Evolutionary conservation across 1,140 invertebrate species (phyloP).

Genomic region (Temnothorax longispinosus): DNA sequence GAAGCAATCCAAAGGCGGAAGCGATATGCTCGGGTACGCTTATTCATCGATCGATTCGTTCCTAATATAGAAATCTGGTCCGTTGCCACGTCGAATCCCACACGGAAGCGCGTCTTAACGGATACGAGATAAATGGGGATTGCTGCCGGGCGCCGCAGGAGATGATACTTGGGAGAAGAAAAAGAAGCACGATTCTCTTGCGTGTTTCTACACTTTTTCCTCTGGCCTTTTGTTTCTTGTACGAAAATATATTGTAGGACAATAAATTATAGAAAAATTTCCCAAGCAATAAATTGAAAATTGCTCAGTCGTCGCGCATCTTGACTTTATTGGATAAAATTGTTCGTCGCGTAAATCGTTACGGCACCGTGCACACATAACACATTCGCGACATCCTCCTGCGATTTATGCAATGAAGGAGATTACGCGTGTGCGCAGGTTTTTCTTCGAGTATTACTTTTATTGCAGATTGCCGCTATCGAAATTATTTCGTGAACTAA

Average conservation of each 20-base stretch:
- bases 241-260: background rate
- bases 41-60: slow-evolving; percentile 33
- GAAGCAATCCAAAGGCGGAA: slow-evolving; percentile 10
- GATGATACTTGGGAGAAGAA: background rate
- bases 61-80: slow-evolving; percentile 5
- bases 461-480: background rate
- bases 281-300: slow-evolving; percentile 5
- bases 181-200: background rate
- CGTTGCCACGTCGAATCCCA: background rate
- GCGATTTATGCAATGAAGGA: slow-evolving; percentile 20
- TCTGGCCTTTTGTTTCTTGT: background rate
- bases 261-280: background rate
- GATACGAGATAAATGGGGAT: background rate
- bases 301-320: background rate
- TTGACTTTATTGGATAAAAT: slow-evolving; percentile 10
- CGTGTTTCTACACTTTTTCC: background rate
- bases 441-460: background rate
- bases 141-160: background rate
- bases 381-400: slow-evolving; percentile 1
- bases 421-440: background rate
- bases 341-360: slow-evolving; percentile 29
- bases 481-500: background rate
- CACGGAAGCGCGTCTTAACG: background rate
- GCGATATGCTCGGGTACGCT: background rate
- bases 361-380: background rate